Conservation (phyloP, 2,113 vertebrate species). For the Sorex fumeus region DNA sequence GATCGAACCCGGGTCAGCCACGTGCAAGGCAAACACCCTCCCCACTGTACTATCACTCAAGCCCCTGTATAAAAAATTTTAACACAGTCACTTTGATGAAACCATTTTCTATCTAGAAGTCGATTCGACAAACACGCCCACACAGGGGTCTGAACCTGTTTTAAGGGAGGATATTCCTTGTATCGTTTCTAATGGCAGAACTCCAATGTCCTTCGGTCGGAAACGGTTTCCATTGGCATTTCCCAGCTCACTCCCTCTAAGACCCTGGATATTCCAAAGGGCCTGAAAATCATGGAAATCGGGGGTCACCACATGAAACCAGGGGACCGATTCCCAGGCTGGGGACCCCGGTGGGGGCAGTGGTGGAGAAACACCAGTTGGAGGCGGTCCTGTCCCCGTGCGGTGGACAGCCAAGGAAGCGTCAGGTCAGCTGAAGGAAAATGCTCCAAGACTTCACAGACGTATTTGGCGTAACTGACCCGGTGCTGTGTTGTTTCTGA, state of each 20-base stretch:
- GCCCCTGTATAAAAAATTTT: too few relatives aligned
- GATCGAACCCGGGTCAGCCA: too few relatives aligned
- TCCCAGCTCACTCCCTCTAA: too few relatives aligned
- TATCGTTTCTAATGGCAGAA: slow-evolving; percentile 42
- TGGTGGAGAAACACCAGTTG: too few relatives aligned
- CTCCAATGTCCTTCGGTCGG: neutral
- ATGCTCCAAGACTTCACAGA: neutral
- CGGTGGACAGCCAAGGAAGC: neutral
- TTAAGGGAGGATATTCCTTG: neutral
- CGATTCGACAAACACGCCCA: neutral
- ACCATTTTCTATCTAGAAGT: slow-evolving; percentile 54
- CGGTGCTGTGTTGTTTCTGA: neutral
- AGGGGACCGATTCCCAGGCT: too few relatives aligned
- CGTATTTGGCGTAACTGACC: neutral
- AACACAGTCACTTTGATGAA: neutral
- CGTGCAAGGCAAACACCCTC: too few relatives aligned
- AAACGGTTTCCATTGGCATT: neutral
- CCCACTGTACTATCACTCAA: too few relatives aligned
- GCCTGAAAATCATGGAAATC: too few relatives aligned
- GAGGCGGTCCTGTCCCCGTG: neutral
- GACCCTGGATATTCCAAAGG: too few relatives aligned
- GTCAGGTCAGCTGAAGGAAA: neutral
- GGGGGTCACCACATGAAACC: too few relatives aligned
- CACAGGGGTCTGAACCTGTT: neutral
- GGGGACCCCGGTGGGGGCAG: too few relatives aligned